Evolutionary conservation across 2,797 vertebrate genomes (phyloP).

Genomic region (Pithecia hirsuta): DNA sequence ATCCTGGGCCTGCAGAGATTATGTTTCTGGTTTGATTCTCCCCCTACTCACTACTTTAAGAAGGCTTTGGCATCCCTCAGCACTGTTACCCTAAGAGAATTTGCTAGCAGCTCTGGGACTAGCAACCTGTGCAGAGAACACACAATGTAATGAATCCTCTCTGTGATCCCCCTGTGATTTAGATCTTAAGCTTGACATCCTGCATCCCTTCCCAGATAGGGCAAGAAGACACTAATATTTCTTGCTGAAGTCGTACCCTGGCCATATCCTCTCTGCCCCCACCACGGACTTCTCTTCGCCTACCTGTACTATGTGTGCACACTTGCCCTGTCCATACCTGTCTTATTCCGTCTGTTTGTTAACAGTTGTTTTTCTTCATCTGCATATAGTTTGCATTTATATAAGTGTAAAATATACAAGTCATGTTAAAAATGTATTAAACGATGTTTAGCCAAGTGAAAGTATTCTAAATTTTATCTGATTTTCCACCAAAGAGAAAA

Average conservation of each 20-base stretch:
- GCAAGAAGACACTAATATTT: slow-evolving; percentile 50
- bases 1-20: background rate
- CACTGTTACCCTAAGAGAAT: background rate
- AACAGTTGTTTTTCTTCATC: background rate
- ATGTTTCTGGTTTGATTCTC: background rate
- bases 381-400: background rate
- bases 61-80: background rate
- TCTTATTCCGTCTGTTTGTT: background rate
- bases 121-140: background rate
- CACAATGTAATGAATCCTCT: rapidly evolving
- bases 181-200: background rate
- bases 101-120: background rate
- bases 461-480: background rate
- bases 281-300: slow-evolving; percentile 23
- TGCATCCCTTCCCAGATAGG: slow-evolving; percentile 14
- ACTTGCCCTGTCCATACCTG: background rate
- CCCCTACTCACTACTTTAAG: background rate
- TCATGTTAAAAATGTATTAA: background rate
- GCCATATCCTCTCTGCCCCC: background rate
- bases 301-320: background rate
- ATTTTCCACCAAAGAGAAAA: background rate
- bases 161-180: rapidly evolving
- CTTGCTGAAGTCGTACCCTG: slow-evolving; percentile 53
- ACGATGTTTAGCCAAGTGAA: background rate
- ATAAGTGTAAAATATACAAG: too few species aligned